phyloP scores from a whole-genome alignment of 2,797 vertebrate species.

The Corythornis leucogaster region DNA sequence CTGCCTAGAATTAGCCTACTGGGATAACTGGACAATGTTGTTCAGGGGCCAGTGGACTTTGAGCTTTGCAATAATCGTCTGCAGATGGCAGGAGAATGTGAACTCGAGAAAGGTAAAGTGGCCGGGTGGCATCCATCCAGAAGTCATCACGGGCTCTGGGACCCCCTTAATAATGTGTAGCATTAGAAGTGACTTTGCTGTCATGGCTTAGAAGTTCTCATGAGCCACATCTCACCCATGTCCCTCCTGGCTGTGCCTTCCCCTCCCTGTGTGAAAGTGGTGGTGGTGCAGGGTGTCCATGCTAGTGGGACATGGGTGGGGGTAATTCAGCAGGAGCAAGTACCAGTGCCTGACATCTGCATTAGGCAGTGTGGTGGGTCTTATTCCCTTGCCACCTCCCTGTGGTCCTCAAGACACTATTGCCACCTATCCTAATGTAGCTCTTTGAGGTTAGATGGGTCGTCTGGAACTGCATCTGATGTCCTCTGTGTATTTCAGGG shows the following conservation, averaged over 20 bases:
- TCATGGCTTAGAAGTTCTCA: neutral
- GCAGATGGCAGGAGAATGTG: neutral
- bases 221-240: rapidly evolving
- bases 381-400: rapidly evolving
- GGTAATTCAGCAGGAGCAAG: neutral
- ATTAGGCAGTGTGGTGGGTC: neutral
- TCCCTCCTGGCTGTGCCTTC: neutral
- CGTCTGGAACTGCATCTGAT: neutral
- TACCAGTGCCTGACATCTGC: too few species aligned
- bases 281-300: neutral
- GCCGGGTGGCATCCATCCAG: neutral
- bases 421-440: rapidly evolving
- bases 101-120: neutral
- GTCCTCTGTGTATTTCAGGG: neutral
- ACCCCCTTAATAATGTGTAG: rapidly evolving
- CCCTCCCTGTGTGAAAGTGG: neutral
- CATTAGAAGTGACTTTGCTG: neutral
- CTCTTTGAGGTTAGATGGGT: neutral
- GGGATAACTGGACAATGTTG: neutral
- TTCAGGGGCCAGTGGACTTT: neutral
- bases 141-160: neutral
- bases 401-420: neutral
- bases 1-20: neutral
- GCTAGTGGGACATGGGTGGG: neutral
- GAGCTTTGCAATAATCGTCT: neutral